Conservation (phyloP, 2,888 invertebrate species). For the Parnassius orleans region DNA sequence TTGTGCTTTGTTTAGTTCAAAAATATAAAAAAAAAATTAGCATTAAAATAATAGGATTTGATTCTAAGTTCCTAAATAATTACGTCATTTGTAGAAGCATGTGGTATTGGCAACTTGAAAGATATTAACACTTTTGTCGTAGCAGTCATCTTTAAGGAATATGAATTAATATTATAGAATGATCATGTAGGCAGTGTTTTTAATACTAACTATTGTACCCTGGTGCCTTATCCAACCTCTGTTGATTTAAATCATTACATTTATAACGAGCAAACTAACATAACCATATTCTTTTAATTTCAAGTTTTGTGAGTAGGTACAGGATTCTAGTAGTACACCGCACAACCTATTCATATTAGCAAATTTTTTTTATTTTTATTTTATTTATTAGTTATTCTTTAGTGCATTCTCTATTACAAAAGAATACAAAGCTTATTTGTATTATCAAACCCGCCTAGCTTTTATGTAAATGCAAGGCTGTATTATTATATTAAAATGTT, state of each 20-base stretch:
- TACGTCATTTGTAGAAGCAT: neutral
- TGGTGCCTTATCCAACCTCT: constrained; percentile 66
- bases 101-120: neutral
- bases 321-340: neutral
- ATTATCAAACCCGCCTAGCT: too few relatives aligned
- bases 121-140: constrained; percentile 11
- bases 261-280: too few relatives aligned
- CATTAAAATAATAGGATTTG: neutral
- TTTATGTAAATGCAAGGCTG: too few relatives aligned
- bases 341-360: neutral
- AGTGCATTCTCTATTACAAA: too few relatives aligned
- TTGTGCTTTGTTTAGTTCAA: neutral
- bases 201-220: constrained; percentile 33
- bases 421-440: too few relatives aligned
- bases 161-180: neutral
- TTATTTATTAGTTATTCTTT: too few relatives aligned
- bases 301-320: neutral
- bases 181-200: neutral
- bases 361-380: too few relatives aligned
- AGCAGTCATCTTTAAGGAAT: constrained; percentile 1
- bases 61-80: constrained; percentile 5
- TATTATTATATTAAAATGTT: too few relatives aligned
- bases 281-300: neutral
- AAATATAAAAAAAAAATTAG: neutral
- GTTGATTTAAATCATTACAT: constrained; percentile 32